phyloP scores from a whole-genome alignment of 2,797 vertebrate species.

The Falco concolor region DNA sequence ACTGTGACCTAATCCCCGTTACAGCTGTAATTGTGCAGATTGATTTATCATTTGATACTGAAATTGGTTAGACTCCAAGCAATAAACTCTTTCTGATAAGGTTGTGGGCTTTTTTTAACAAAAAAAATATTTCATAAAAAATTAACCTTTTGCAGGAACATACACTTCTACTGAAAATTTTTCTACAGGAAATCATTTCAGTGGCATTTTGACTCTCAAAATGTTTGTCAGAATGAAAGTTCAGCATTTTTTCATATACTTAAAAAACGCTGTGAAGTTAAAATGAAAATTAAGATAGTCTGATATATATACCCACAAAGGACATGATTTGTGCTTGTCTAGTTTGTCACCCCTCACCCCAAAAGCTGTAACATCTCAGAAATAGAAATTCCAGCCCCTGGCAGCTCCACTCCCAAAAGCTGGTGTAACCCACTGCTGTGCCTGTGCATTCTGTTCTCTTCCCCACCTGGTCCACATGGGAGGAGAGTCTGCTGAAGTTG shows the following conservation, averaged over 20 bases:
- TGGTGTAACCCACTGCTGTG: not conserved
- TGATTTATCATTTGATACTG: constrained; percentile 54
- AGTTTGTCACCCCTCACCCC: not conserved
- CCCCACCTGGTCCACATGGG: not conserved
- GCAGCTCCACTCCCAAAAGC: not conserved
- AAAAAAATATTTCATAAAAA: not conserved
- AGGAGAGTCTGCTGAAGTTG: not conserved
- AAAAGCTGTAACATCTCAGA: not conserved
- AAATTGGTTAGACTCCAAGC: constrained; percentile 7
- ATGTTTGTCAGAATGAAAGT: not conserved
- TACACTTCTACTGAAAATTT: not conserved
- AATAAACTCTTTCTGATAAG: not conserved
- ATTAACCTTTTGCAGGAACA: not conserved
- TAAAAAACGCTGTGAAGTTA: not conserved
- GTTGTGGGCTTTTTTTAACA: not conserved
- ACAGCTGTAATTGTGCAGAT: constrained; percentile 37
- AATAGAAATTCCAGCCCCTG: not conserved
- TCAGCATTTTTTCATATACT: not conserved
- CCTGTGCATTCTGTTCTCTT: not conserved
- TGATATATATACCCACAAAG: not conserved
- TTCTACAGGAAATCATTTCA: not conserved
- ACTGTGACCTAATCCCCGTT: constrained; percentile 40
- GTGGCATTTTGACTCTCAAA: not conserved
- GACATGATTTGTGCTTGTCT: not conserved
- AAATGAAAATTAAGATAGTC: not conserved